Evolutionary conservation across 2,113 vertebrate species (phyloP), one percentile per base, ranked within the genome.

Genomic region (Dipodomys ordii): DNA sequence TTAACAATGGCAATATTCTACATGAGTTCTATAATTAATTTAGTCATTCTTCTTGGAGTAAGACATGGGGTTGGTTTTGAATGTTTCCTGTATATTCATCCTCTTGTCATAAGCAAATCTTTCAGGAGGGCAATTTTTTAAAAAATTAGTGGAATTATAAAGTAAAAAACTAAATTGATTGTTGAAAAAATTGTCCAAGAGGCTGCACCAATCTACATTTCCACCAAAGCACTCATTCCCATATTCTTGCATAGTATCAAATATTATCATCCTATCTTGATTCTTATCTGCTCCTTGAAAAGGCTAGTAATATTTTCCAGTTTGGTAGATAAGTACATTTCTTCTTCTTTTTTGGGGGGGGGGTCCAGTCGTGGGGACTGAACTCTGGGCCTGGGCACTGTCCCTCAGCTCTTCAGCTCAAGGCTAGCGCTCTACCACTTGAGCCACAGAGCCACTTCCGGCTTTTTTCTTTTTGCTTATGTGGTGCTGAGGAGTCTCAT

Each of bases 201-300:
- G 30, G 23, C 46, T 84, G 15, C 1, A 83, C 53, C 89, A 86
- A 82, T 88, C 71, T 76, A 78, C 44, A 64, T 30, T 64, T 69
- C 16, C 28, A 62, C 32, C 32, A 78, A 88, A 79, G 6, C 83
- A 62, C 11, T 44, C 22, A 35, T 87, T 90, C 64, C 8, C 60
- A 85, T 23, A 62, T n/a, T 71, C 6, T 90, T 57, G 81, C 13
- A 32, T 57, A 82, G 87, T 74, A 92, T 1, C 7, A 30, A 13
- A 4, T 35, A 69, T 73, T 65, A 92, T 84, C 57, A 73, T 60
- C 64, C 35, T 76, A 11, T 82, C 46, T 82, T 71, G 2, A 94
- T 78, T 68, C 72, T 91, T 49, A 49, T 57, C 39, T 90, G 53
- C n/a, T 90, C 71, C 64, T 68, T 64, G 4, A 27, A 90, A 92